Base-by-base conservation (phyloP, 2,797 vertebrate species). In the Dromococcyx pavoninus region DNA sequence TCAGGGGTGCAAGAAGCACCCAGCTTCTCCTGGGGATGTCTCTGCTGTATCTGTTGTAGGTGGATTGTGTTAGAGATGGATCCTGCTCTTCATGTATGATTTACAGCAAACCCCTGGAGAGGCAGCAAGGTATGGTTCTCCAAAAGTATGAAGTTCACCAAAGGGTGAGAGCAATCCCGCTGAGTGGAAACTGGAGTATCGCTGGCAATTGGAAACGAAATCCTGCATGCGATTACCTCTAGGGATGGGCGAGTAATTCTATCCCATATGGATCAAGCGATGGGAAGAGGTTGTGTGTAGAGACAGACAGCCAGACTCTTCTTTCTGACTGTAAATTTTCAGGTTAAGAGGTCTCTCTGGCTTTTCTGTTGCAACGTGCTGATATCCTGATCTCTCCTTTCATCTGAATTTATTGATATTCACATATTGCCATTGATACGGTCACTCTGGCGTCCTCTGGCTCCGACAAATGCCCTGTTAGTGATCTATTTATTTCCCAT, bases 81-180 rank as follows among this genome's bases (percentile, higher is more conserved):
- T 70, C 75, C 22, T 16, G 4, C 44, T 71, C 43, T 54, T 72
- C 54, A 4, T 17, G n/a, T 37, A 16, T 51, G 80, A 82, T 91
- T 93, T 77, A 53, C 76, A 23, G 57, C 69, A 54, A 39, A 23
- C 5, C 74, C 72, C 56, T 24, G 50, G 71, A 56, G 75, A 85
- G 44, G 13, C n/a, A 3, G 61, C 44, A 17, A 25, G 70, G 91
- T 73, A 65, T 25, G 62, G n/a, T 50, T 46, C 94, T 77, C 74
- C 65, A 44, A 41, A 56, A 37, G 25, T 13, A 9, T 5, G 17
- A 62, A 75, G 91, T 82, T 94, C 93, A 64, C 61, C 27, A 64
- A 56, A 62, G 88, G 93, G 44, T 91, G 79, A 87, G 86, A 89
- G 66, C 70, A 76, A 7, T 76, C 79, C 89, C 17, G 73, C 83